phyloP scores from a whole-genome alignment of 1,140 invertebrate genomes.

The Lasioglossum albipes region DNA sequence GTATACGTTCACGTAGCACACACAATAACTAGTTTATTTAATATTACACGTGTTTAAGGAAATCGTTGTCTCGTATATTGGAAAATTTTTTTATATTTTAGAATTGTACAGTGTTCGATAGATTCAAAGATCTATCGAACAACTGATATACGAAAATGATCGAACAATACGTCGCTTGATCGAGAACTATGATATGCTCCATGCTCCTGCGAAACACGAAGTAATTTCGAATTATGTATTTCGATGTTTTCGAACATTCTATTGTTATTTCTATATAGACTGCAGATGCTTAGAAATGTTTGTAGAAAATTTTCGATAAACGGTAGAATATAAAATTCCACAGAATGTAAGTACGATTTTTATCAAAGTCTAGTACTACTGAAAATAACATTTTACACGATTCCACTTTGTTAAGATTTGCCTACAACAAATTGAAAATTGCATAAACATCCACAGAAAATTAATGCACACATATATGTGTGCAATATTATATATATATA shows the following conservation, averaged over 20 bases:
- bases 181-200: too few relatives aligned
- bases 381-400: too few relatives aligned
- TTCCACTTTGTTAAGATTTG: too few relatives aligned
- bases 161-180: slow-evolving; percentile 14
- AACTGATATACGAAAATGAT: not conserved
- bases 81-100: slow-evolving; percentile 17
- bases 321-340: too few relatives aligned
- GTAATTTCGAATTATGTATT: not conserved
- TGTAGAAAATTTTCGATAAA: too few relatives aligned
- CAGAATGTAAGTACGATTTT: too few relatives aligned
- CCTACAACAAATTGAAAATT: too few relatives aligned
- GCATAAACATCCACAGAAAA: not conserved
- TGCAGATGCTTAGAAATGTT: too few relatives aligned
- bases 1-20: not conserved
- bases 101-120: not conserved
- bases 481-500: not conserved
- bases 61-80: not conserved
- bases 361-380: too few relatives aligned
- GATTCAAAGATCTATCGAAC: not conserved
- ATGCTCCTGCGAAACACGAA: not conserved
- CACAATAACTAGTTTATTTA: not conserved
- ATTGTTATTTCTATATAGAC: not conserved
- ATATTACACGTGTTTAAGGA: not conserved
- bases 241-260: not conserved
- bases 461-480: too few relatives aligned